Percentiles rank a stretch among this genome's conserved stretches.
Evolutionary conservation across 92 coral and sea anemone genomes (phyloP).

Genomic region (Scolanthus callimorphus): DNA sequence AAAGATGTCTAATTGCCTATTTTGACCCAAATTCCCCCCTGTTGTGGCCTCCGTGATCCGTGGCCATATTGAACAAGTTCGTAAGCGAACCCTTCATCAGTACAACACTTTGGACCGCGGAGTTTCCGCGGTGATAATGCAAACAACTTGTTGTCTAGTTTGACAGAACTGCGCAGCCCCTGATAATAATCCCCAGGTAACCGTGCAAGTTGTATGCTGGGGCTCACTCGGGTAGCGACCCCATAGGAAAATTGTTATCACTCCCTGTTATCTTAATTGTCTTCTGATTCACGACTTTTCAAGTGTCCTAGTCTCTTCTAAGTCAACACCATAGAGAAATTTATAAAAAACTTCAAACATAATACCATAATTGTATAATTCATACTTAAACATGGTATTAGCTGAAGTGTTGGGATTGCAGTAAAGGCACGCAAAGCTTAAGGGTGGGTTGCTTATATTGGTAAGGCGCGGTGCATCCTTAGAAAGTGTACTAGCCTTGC

Average conservation of each 20-base stretch:
- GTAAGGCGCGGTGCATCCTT: no score
- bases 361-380: conserved; percentile 33
- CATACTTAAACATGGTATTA: conserved; percentile 36
- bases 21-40: conserved; percentile 91
- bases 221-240: no score
- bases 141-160: no score
- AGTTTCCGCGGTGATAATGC: no score
- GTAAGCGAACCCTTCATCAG: conserved; percentile 52
- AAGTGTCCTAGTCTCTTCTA: no score
- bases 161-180: no score
- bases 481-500: no score
- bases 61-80: conserved; percentile 41
- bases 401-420: not conserved
- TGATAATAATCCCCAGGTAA: no score
- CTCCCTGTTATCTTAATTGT: not conserved
- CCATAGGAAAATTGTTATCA: not conserved
- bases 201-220: no score
- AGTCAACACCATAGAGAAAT: not conserved
- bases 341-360: conserved; percentile 1
- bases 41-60: conserved; percentile 62
- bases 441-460: no score
- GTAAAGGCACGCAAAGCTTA: conserved; percentile 4
- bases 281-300: not conserved
- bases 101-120: no score
- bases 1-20: conserved; percentile 91